phyloP scores from a whole-genome alignment of 2,797 vertebrate species.

The Serranus cabrilla region DNA sequence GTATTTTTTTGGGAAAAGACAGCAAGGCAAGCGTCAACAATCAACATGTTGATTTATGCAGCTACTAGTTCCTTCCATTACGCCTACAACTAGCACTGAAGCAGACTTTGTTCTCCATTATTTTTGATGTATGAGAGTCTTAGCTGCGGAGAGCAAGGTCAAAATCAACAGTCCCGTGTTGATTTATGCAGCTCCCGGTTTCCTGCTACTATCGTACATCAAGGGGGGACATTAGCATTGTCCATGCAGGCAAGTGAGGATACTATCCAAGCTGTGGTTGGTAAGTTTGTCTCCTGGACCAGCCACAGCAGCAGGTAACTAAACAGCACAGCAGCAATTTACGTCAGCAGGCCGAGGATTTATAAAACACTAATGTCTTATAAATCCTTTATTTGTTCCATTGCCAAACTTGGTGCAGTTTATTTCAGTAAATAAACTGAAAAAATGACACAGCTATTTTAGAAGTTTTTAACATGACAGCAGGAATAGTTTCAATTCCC shows the following conservation, averaged over 20 bases:
- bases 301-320: slow-evolving; percentile 27
- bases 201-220: slow-evolving; percentile 70
- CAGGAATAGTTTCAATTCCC: background rate
- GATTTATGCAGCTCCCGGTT: slow-evolving; percentile 74
- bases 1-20: slow-evolving; percentile 67
- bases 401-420: background rate
- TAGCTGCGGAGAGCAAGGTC: slow-evolving; percentile 70
- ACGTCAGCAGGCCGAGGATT: background rate
- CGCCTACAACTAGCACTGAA: slow-evolving; percentile 75
- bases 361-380: background rate
- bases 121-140: slow-evolving; percentile 76
- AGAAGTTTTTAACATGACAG: background rate
- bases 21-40: slow-evolving; percentile 79
- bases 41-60: slow-evolving; percentile 83
- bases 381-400: background rate
- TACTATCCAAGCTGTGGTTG: slow-evolving; percentile 42
- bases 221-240: slow-evolving; percentile 64
- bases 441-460: background rate
- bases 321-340: background rate
- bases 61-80: slow-evolving; percentile 84
- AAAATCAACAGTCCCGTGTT: slow-evolving; percentile 73
- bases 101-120: slow-evolving; percentile 79
- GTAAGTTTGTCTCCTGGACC: slow-evolving; percentile 36
- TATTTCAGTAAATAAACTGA: slow-evolving; percentile 9
- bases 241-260: slow-evolving; percentile 41